These are phyloP conservation scores for Eupithecia dodoneata DNA, from an alignment of 2,888 invertebrate species.

Conservation along the genomic window DNA sequence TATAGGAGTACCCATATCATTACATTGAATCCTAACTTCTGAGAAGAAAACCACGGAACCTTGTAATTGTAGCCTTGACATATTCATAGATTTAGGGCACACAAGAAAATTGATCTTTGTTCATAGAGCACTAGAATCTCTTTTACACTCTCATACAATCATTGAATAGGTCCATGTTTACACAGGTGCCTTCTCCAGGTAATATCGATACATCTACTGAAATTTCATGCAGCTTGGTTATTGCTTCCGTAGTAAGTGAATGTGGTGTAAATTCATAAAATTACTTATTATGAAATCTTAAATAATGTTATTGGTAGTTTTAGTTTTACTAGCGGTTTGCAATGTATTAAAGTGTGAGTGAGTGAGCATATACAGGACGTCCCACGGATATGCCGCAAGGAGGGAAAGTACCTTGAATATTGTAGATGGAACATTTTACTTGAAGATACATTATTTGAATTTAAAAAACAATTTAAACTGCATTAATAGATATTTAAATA, in stretches of 20 bases:
- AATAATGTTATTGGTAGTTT: neutral
- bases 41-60: neutral
- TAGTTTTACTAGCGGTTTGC: constrained; percentile 1
- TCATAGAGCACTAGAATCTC: neutral
- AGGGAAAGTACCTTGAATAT: no score
- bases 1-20: neutral
- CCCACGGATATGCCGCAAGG: no score
- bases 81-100: neutral
- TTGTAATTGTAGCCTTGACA: neutral
- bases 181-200: constrained; percentile 2
- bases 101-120: neutral
- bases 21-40: neutral
- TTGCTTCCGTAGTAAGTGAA: neutral
- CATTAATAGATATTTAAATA: no score
- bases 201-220: neutral
- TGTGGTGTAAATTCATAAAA: neutral
- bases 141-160: neutral
- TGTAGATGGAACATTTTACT: no score
- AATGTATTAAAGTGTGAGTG: constrained; percentile 9
- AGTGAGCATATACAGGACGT: no score
- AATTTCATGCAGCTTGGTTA: neutral
- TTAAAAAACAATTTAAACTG: no score
- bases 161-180: constrained; percentile 8
- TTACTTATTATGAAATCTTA: neutral
- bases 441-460: no score